Conservation (phyloP, 2,888 invertebrate genomes). For the Allacma fusca region DNA sequence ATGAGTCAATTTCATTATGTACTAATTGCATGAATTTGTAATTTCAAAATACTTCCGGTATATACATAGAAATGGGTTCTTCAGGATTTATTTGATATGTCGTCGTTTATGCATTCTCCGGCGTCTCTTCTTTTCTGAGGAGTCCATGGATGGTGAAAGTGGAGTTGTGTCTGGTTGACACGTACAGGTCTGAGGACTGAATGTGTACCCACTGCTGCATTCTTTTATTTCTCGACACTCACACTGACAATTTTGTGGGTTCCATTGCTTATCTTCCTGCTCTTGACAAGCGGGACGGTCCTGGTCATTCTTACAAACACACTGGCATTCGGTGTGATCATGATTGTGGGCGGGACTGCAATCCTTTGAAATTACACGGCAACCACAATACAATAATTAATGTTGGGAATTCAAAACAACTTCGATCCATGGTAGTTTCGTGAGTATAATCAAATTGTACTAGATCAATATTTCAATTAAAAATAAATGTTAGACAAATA, state of each 20-base stretch:
- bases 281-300: conserved; percentile 38
- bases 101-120: background rate
- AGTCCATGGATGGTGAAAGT: background rate
- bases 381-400: background rate
- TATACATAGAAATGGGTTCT: background rate
- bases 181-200: conserved; percentile 46
- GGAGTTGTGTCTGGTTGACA: conserved; percentile 39
- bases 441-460: no score
- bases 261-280: conserved; percentile 50
- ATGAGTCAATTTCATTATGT: no score
- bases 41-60: conserved; percentile 8
- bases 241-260: conserved; percentile 49
- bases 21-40: no score
- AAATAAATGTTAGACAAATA: no score
- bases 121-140: background rate
- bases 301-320: conserved; percentile 48
- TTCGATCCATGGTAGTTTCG: no score
- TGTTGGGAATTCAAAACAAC: no score
- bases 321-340: conserved; percentile 49
- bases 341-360: conserved; percentile 51
- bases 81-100: background rate
- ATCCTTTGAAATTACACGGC: conserved; percentile 43
- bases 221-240: conserved; percentile 48
- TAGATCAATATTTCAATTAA: no score
- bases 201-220: conserved; percentile 50